These are phyloP conservation scores for Salvelinus fontinalis DNA, from an alignment of 2,113 vertebrate species.

Conservation along the genomic window DNA sequence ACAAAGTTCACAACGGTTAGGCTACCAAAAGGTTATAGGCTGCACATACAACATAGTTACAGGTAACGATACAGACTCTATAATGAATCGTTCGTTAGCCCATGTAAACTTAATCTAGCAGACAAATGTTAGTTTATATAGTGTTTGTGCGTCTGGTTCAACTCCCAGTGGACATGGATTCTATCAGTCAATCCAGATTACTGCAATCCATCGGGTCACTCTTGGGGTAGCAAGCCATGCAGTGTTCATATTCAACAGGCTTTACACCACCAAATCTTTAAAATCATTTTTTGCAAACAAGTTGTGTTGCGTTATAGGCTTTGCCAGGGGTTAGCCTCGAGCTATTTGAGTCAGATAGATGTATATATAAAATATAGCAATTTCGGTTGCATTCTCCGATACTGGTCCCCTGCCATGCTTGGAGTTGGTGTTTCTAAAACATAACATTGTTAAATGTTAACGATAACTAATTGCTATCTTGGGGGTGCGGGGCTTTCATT, in stretches of 20 bases:
- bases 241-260: conserved; percentile 55
- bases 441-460: background rate
- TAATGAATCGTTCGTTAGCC: too few species aligned
- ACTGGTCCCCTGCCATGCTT: background rate
- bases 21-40: too few species aligned
- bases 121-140: background rate
- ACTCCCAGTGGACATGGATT: conserved; percentile 53
- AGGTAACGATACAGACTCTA: too few species aligned
- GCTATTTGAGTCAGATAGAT: background rate
- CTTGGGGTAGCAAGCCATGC: conserved; percentile 55
- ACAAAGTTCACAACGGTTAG: too few species aligned
- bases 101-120: too few species aligned
- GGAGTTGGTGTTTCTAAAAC: background rate
- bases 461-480: background rate
- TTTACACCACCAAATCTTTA: conserved; percentile 32
- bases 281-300: conserved; percentile 3
- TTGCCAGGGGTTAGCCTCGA: background rate
- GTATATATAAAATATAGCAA: background rate
- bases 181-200: conserved; percentile 73
- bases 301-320: background rate
- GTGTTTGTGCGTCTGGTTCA: background rate
- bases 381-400: background rate
- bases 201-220: conserved; percentile 61
- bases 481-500: background rate
- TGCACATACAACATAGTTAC: too few species aligned